phyloP scores from a whole-genome alignment of 2,797 vertebrate species.

The Enoplosus armatus region DNA sequence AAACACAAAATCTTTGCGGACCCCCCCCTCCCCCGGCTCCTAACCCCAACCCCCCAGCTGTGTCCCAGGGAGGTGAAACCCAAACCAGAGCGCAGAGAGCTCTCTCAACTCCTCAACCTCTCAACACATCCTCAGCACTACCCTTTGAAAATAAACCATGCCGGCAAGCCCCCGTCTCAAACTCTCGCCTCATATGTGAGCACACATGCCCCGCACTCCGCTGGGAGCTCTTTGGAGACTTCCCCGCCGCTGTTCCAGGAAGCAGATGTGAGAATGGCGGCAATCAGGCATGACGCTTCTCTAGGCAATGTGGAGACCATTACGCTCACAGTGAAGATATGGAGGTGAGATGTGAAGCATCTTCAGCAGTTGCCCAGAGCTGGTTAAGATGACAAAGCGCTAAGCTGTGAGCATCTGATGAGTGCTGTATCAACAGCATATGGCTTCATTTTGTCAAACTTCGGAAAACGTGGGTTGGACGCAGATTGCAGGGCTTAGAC shows the following conservation, averaged over 20 bases:
- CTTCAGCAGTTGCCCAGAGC: conserved; percentile 37
- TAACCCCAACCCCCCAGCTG: conserved; percentile 64
- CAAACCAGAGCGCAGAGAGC: conserved; percentile 74
- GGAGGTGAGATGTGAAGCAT: conserved; percentile 56
- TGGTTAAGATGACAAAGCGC: conserved; percentile 41
- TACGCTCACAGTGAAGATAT: conserved; percentile 52
- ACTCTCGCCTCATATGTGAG: conserved; percentile 72
- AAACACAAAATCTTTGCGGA: conserved; percentile 54
- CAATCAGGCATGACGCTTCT: conserved; percentile 62
- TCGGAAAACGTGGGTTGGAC: conserved; percentile 41
- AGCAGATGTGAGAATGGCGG: conserved; percentile 82
- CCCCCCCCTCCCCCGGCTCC: conserved; percentile 10
- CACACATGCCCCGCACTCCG: conserved; percentile 75
- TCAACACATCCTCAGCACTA: conserved; percentile 82
- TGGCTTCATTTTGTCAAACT: conserved; percentile 60
- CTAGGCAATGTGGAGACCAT: conserved; percentile 66
- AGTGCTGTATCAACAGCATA: conserved; percentile 44
- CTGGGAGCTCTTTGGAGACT: conserved; percentile 74
- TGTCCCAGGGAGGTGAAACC: conserved; percentile 77
- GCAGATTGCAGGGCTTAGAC: conserved; percentile 42
- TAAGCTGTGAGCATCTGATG: conserved; percentile 42
- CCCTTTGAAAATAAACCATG: conserved; percentile 83
- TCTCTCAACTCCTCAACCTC: conserved; percentile 82
- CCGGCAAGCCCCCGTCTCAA: conserved; percentile 68
- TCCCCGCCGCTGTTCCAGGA: conserved; percentile 74